These are phyloP conservation scores for Ctenomys sociabilis DNA, from an alignment of 2,113 vertebrate species.

Conservation along the genomic window DNA sequence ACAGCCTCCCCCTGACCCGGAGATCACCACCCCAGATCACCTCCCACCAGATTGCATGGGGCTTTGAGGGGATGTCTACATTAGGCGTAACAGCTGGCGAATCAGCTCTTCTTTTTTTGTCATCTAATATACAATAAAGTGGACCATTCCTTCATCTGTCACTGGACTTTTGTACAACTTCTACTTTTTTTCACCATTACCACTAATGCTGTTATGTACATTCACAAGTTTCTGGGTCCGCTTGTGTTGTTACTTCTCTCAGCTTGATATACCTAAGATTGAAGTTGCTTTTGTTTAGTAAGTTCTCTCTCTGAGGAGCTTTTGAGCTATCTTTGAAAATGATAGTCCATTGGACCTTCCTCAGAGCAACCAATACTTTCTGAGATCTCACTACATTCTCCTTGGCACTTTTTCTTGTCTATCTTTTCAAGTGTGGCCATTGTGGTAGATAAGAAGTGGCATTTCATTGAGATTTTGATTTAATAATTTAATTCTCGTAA, in stretches of 20 bases:
- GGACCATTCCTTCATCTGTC: not conserved
- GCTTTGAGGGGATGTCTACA: not conserved
- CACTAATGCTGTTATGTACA: not conserved
- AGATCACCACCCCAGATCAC: not conserved
- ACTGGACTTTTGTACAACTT: not conserved
- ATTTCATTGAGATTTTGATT: not conserved
- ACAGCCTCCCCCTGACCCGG: not conserved
- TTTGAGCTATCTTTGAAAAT: not conserved
- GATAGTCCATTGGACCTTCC: not conserved
- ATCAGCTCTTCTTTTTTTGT: not conserved
- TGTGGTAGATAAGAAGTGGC: not conserved
- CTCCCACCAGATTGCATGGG: not conserved
- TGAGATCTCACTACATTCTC: not conserved
- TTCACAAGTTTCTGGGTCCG: not conserved
- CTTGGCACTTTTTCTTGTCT: not conserved
- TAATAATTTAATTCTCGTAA: not conserved
- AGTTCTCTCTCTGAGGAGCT: not conserved
- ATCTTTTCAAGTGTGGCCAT: not conserved
- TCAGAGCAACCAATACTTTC: not conserved
- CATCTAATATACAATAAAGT: not conserved
- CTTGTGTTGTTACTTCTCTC: not conserved
- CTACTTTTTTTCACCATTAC: not conserved
- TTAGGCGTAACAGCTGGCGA: not conserved
- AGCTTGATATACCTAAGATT: not conserved
- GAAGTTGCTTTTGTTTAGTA: not conserved